Percentiles rank a stretch among this genome's conserved stretches.
Evolutionary conservation across 2,797 vertebrate species (phyloP).

Genomic region (Muscicapa comitata): DNA sequence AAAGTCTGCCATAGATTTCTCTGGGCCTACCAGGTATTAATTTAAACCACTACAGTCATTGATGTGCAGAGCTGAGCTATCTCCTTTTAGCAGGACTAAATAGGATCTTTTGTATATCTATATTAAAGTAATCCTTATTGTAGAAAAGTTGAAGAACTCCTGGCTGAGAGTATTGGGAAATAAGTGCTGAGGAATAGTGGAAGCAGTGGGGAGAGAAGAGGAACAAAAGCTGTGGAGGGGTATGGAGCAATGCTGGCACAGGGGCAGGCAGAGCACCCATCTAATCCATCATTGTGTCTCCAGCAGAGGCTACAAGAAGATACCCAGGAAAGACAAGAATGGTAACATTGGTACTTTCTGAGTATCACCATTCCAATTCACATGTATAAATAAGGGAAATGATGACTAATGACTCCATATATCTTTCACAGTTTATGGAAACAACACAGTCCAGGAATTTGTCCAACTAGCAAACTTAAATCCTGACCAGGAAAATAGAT

Average conservation of each 20-base stretch:
- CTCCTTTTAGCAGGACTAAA: neutral
- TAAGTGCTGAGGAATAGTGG: neutral
- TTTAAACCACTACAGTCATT: neutral
- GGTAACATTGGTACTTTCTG: neutral
- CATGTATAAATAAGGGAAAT: neutral
- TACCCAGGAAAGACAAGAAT: neutral
- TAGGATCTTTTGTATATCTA: neutral
- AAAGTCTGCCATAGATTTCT: conserved; percentile 17
- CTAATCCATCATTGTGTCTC: neutral
- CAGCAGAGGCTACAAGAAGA: neutral
- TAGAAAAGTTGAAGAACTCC: neutral
- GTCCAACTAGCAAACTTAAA: neutral
- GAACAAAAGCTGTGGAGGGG: neutral
- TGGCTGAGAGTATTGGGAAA: neutral
- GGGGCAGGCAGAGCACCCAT: neutral
- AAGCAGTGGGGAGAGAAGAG: neutral
- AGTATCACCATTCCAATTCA: neutral
- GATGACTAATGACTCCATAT: neutral
- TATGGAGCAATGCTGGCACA: neutral
- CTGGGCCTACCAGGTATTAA: neutral
- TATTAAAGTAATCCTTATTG: neutral
- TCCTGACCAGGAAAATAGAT: neutral
- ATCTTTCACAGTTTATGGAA: neutral
- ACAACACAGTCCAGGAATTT: neutral
- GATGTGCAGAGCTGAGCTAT: neutral